Base-by-base conservation (phyloP, 2,888 invertebrate genomes). In the Thelaira solivaga region DNA sequence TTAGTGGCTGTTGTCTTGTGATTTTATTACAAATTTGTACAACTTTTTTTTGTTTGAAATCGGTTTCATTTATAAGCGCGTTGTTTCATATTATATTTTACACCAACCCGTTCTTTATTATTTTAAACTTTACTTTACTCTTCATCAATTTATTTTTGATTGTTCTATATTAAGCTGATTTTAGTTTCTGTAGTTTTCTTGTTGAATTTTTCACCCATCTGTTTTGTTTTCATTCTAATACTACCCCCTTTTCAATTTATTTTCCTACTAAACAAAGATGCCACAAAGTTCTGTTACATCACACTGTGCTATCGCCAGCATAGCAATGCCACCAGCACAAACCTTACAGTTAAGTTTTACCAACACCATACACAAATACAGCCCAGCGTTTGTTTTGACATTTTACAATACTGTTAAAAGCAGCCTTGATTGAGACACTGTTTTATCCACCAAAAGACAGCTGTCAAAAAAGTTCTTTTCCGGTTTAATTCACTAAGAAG, bases 401-500 rank as follows among this genome's bases (percentile, higher is more conserved):
- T 8, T 1, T 7, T 22, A 7, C 6, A 5, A n/a, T n/a, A n/a
- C n/a, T n/a, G n/a, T 34, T 3, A 1, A 1, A 7, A 61, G 24
- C 68, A 51, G 31, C 73, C 6, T 59, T 68, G 77, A 22, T 20
- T 55, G 10, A 0, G 1, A 16, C 45, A 81, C 82, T 72, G 80
- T 62, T 11, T 76, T 81, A 80, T 77, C 81, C 34, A 76, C 64
- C 26, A 4, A 13, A 7, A 41, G 79, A 67, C 76, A 83, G 82
- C 82, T 84, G 84, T 84, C 83, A 83, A 81, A 83, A 83, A 81
- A 65, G 84, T 87, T 87, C 88, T 88, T 88, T 88, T 88, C 88
- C 88, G 88, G 88, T 88, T 88, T 88, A 86, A 87, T 88, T 87
- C 83, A 83, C 84, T 83, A 85, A 82, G 84, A 86, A 86, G 84